Base-by-base conservation (phyloP, 2,888 invertebrate genomes). In the Syrphus vitripennis region DNA sequence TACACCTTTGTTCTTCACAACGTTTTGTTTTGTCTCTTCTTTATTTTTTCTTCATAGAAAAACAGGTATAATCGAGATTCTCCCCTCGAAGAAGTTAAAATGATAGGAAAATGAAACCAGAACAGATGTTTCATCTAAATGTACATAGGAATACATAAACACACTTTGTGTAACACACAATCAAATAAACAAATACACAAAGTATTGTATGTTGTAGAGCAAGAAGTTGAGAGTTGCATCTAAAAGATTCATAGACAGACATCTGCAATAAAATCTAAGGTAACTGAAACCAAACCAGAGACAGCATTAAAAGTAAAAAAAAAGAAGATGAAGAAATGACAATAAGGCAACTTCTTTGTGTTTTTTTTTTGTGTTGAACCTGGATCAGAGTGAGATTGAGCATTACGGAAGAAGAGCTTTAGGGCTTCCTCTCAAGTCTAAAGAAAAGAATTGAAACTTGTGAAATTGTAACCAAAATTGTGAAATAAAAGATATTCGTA, bases 101-200 rank as follows among this genome's bases (percentile, higher is more conserved):
- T 34, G 6, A 31, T 10, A 50, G 40, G 26, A 65, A 26, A 48
- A 24, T 16, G 14, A 29, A 48, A 45, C 26, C 26, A 55, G 34
- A 83, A 74, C 83, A 83, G 83, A 83, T 83, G 83, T 83, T 83
- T 69, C 72, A 50, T 82, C 57, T 55, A 55, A 55, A 55, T 55
- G n/a, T 10, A 21, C 19, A 26, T 48, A 21, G 0, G 6, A 42
- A n/a, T n/a, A 7, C 26, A 21, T n/a, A 12, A 4, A 76, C 48
- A 24, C 57, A 12, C 24, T n/a, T n/a, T n/a, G n/a, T n/a, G n/a
- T n/a, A n/a, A 26, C 12, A 9, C 53, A 53, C 9, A 53, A 0
- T 9, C n/a, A n/a, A 7, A 16, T n/a, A n/a, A 53, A 48, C 72
- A 83, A 31, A 77, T 53, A 72, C 34, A 77, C 16, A 55, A 31